These are phyloP conservation scores for Pristionchus pacificus DNA, from an alignment of 1,140 invertebrate genomes.

Conservation along the genomic window DNA sequence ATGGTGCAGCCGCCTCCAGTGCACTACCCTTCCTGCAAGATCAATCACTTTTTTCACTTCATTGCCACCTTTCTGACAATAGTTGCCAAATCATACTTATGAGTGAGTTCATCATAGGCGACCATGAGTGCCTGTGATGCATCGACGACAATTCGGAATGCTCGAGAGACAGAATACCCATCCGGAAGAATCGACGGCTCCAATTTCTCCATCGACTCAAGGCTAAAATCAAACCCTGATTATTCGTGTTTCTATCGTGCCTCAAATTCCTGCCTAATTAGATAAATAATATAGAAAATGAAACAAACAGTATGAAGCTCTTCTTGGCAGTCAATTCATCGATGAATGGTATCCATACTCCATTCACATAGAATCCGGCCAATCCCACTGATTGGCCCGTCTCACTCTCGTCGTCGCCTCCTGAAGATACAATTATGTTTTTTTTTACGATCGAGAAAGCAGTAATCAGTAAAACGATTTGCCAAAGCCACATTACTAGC, in stretches of 20 bases:
- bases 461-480: slow-evolving; percentile 20
- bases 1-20: neutral
- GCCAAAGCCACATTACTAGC: slow-evolving; percentile 35
- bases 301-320: too few species aligned
- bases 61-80: neutral
- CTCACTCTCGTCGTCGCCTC: neutral
- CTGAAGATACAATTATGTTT: slow-evolving; percentile 12
- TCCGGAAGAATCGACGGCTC: slow-evolving; percentile 19
- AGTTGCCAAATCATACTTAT: neutral
- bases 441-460: neutral
- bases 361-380: slow-evolving; percentile 18
- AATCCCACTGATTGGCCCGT: slow-evolving; percentile 16
- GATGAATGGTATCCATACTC: slow-evolving; percentile 21
- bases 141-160: neutral
- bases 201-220: slow-evolving; percentile 24
- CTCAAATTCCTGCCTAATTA: too few species aligned
- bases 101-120: neutral
- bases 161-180: slow-evolving; percentile 23
- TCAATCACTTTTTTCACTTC: neutral
- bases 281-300: too few species aligned
- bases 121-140: too few species aligned
- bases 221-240: too few species aligned
- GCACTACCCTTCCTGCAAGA: neutral
- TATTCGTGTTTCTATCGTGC: too few species aligned
- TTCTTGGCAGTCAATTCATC: slow-evolving; percentile 25